Evolutionary conservation across 53 echinoderm and acorn worm genomes (phyloP), one percentile per base, ranked within the genome.

Genomic region (Holothuria leucospilota): DNA sequence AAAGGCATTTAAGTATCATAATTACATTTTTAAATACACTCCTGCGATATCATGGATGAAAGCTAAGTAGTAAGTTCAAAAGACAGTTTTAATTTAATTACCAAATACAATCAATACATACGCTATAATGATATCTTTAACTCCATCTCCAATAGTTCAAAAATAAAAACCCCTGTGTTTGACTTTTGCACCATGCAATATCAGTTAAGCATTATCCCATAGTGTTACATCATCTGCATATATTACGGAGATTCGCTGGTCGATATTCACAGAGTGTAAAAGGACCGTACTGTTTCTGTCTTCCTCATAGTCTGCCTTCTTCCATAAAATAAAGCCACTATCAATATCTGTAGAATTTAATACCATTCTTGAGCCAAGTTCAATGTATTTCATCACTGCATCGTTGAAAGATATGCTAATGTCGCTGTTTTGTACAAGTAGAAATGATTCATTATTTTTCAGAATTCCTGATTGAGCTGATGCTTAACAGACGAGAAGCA

Each of bases 391-490:
- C 30, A n/a, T 25, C 16, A 29, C 46, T 15, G 71, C 11, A n/a
- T 34, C 40, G 12, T 41, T 46, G n/a, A 34, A 71, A 11, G 23
- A 34, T 14, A 39, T 11, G 29, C n/a, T 46, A 15, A 41, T n/a
- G 40, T 71, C 40, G 21, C 14, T 16, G 15, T 71, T 71, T 71
- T 71, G 71, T 41, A 39, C 71, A n/a, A 71, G 46, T 46, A 71
- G 20, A 4, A 71, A 38, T 0, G 39, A 20, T 34, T 71, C 71
- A 2, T 15, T 71, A n/a, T 71, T 46, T 71, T 8, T 11, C 38
- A 71, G 20, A 21, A 71, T 11, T 39, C 40, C 41, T 14, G 40
- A 1, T 38, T 13, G 20, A 39, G 20, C 40, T 41, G 2, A 41
- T 71, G 39, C 71, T 16, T 39, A 39, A 71, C 71, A 71, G 5